Evolutionary conservation across 2,888 invertebrate species (phyloP).

Genomic region (Epiperipatus broadwayi): DNA sequence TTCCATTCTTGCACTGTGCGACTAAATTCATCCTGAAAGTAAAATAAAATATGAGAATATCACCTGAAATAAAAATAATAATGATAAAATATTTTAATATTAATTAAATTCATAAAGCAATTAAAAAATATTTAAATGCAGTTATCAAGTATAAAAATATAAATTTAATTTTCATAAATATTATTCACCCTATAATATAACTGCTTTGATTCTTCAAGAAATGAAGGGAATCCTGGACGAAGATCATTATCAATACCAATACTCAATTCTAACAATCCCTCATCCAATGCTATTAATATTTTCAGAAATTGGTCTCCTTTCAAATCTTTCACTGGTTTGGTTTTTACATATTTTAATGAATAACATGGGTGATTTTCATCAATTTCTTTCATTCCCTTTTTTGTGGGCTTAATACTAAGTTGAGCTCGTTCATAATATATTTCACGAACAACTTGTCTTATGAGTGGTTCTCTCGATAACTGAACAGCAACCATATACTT

Average conservation of each 20-base stretch:
- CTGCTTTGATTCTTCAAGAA: slow-evolving; percentile 72
- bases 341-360: slow-evolving; percentile 68
- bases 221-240: slow-evolving; percentile 32
- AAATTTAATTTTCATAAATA: slow-evolving; percentile 24
- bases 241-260: slow-evolving; percentile 17
- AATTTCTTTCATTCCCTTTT: slow-evolving; percentile 76
- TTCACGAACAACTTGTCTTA: slow-evolving; percentile 64
- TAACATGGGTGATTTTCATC: slow-evolving; percentile 81
- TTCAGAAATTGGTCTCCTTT: slow-evolving; percentile 75
- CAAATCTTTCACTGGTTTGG: slow-evolving; percentile 75
- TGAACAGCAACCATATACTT: slow-evolving; percentile 88
- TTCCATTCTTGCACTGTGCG: slow-evolving; percentile 92
- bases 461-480: slow-evolving; percentile 69
- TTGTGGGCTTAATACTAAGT: slow-evolving; percentile 59
- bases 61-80: slow-evolving; percentile 6
- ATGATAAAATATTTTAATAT: background rate
- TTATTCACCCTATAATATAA: slow-evolving; percentile 49
- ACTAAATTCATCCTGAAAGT: slow-evolving; percentile 67
- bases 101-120: slow-evolving; percentile 4
- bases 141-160: background rate
- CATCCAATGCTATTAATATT: slow-evolving; percentile 56
- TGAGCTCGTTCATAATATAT: slow-evolving; percentile 72
- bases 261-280: slow-evolving; percentile 41
- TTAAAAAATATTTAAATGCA: background rate
- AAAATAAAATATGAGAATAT: slow-evolving; percentile 3